Evolutionary conservation across 2,113 vertebrate genomes (phyloP), one percentile per base, ranked within the genome.

Genomic region (Misgurnus mizolepis): DNA sequence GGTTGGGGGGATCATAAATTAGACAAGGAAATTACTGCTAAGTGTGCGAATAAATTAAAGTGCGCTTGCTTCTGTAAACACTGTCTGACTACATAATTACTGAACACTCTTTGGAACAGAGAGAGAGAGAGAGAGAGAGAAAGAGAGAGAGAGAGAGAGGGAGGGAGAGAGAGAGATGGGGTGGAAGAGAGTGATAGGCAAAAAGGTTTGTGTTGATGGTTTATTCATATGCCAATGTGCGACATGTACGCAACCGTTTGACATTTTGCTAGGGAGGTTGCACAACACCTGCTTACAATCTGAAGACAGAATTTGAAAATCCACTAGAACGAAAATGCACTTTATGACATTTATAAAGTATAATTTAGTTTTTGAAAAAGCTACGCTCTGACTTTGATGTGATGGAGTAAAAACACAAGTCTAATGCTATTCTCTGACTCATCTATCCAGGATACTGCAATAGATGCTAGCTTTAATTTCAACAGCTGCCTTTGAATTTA

Each of bases 11-110:
- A 76, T 83, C 78, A 85, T 86, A 86, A 86, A 86, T 86, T 86
- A 86, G 85, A 70, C 80, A 83, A 72, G 85, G 81, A 84, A 86
- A 86, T 86, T 85, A 85, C 83, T 86, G 85, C 85, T 87, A 88
- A 88, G 87, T 86, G 85, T 87, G 83, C 79, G 84, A 87, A 88
- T 88, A 88, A 88, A 88, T 87, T 88, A 88, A 85, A 88, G 84
- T 85, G 82, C 76, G 80, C 85, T 86, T 88, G 85, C 87, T 84
- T 88, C 55, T 88, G 80, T 81, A 87, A 85, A 87, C 85, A 89
- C 86, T 80, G 88, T 80, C 72, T 85, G 82, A 85, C 81, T 79
- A 82, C 86, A 85, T 88, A 85, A 89, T 91, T 87, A 88, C 82
- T 73, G 82, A 80, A 65, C 80, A 85, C 86, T 81, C 76, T 83